Evolutionary conservation across 2,888 invertebrate genomes (phyloP).

Genomic region (Hyppa rectilinea): DNA sequence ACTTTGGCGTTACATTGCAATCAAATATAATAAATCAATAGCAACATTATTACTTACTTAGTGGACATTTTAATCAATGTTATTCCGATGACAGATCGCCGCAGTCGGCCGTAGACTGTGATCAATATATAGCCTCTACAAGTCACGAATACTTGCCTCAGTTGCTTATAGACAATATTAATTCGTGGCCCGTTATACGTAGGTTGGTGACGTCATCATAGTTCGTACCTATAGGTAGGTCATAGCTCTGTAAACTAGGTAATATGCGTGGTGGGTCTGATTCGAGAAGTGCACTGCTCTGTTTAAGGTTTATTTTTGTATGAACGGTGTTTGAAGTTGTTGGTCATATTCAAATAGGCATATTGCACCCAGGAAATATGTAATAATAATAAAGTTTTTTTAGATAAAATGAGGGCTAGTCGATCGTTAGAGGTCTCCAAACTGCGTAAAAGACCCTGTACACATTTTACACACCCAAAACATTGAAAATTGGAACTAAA

Average conservation of each 20-base stretch:
- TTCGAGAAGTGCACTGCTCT: background rate
- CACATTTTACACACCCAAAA: background rate
- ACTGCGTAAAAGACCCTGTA: background rate
- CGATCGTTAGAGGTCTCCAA: background rate
- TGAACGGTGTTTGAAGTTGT: background rate
- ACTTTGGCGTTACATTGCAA: conserved; percentile 73
- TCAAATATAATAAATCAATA: conserved; percentile 83
- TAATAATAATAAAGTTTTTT: no score
- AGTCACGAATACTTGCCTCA: conserved; percentile 62
- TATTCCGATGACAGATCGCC: conserved; percentile 81
- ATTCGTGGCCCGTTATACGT: conserved; percentile 46
- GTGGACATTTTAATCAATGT: conserved; percentile 85
- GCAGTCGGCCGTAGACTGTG: conserved; percentile 71
- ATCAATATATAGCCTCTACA: conserved; percentile 68
- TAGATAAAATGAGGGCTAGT: no score
- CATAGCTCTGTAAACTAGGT: conserved; percentile 1
- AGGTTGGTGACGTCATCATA: conserved; percentile 59
- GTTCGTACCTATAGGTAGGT: conserved; percentile 5
- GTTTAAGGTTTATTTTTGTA: background rate
- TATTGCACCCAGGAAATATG: background rate
- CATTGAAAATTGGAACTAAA: background rate
- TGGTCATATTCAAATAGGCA: background rate
- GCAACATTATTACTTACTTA: conserved; percentile 82
- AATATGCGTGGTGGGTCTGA: background rate
- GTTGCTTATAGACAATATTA: conserved; percentile 52